Percentiles rank a stretch among this genome's conserved stretches.
Conservation (phyloP, 2,888 invertebrate genomes). For the Coremacera marginata region DNA sequence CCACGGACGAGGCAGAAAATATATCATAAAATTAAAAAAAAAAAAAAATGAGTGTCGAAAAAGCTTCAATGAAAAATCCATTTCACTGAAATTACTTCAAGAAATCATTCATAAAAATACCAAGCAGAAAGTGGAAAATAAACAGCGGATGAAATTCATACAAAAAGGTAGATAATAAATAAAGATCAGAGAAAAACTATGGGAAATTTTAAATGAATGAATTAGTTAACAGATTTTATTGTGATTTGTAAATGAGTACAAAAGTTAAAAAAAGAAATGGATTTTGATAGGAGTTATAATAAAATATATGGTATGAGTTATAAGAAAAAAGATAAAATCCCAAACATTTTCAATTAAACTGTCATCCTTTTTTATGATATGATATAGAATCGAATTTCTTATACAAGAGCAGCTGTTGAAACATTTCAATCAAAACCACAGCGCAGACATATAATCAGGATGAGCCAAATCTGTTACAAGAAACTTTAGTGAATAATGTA, state of each 20-base stretch:
- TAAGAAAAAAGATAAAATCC: too few species aligned
- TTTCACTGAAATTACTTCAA: conserved; percentile 50
- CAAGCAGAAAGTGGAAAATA: not conserved
- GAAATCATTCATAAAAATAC: conserved; percentile 41
- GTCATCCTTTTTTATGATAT: too few species aligned
- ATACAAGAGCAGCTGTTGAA: conserved; percentile 1
- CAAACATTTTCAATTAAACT: too few species aligned
- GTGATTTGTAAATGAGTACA: too few species aligned
- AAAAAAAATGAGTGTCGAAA: conserved; percentile 48
- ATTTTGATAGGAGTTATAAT: too few species aligned
- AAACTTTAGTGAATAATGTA: not conserved
- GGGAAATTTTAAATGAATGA: not conserved
- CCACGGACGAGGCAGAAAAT: not conserved
- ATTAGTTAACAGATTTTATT: not conserved
- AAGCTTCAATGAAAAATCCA: conserved; percentile 55
- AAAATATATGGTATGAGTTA: too few species aligned
- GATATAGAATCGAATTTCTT: not conserved
- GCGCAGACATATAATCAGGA: conserved; percentile 8
- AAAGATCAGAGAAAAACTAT: not conserved
- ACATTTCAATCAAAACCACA: conserved; percentile 15
- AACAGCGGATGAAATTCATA: not conserved
- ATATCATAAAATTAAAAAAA: conserved; percentile 54
- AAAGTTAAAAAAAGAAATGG: too few species aligned
- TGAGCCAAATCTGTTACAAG: conserved; percentile 26
- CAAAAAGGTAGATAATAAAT: not conserved